Evolutionary conservation across 2,797 vertebrate genomes (phyloP).

Genomic region (Cyprinella venusta): DNA sequence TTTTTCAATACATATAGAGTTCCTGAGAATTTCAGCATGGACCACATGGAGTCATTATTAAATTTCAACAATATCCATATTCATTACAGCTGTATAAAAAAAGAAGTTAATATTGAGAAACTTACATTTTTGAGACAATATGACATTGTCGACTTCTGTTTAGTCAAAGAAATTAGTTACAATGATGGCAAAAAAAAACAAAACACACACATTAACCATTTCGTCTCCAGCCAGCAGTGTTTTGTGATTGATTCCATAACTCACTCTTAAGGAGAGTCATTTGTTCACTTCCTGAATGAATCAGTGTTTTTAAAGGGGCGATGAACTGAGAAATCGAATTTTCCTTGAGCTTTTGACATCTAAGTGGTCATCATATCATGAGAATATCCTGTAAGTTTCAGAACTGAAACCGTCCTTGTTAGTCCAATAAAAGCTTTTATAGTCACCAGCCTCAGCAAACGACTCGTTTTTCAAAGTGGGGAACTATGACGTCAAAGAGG

Average conservation of each 20-base stretch:
- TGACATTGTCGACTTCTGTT: not conserved
- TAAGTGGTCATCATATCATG: no score
- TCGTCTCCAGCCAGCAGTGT: not conserved
- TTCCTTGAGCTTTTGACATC: no score
- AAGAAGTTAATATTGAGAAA: not conserved
- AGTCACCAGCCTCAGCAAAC: no score
- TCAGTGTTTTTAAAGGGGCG: not conserved
- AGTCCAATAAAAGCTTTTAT: no score
- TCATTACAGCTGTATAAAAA: not conserved
- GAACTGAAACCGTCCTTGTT: no score
- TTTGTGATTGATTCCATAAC: not conserved
- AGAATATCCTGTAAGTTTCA: no score
- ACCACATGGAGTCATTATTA: not conserved
- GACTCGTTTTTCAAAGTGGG: no score
- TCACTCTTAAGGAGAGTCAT: not conserved
- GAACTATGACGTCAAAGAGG: no score
- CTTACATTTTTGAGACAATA: not conserved
- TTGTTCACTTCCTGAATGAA: not conserved
- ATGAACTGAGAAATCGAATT: no score
- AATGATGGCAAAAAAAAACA: not conserved
- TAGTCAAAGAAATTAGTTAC: no score
- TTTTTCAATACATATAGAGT: not conserved
- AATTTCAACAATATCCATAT: not conserved
- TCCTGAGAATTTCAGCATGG: not conserved
- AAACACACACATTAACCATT: not conserved